Base-by-base conservation (phyloP, 2,113 vertebrate genomes). In the Spilogale gracilis region DNA sequence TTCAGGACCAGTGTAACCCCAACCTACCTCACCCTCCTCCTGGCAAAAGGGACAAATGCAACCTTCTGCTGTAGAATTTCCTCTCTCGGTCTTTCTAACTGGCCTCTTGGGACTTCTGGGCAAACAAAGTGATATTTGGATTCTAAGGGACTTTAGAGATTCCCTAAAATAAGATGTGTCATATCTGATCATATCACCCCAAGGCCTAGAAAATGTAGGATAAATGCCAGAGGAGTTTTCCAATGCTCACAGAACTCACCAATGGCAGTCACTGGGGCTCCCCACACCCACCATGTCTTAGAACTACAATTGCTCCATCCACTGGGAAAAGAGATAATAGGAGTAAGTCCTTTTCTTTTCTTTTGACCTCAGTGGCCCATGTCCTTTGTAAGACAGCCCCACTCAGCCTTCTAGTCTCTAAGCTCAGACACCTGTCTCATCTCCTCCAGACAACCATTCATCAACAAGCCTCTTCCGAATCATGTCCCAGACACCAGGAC, bases 81-180 rank as follows among this genome's bases (percentile, higher is more conserved):
- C 21, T 32, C 79, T 73, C 20, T 14, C 69, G 2, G 38, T 83
- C 69, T 80, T 91, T 27, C 85, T 50, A 94, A 38, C 50, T 17
- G 23, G 25, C 56, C 38, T 88, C 82, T 86, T 78, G 56, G 87
- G 56, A 48, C 45, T 91, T 73, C 73, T 56, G 58, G 56, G 85
- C 89, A 73, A 81, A 79, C 65, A 91, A 50, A 94, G 52, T 67
- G 65, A 52, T 32, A 21, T 61, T 45, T 82, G 73, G 45, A 32
- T 80, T 90, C 79, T 69, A 89, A 96, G 45, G 43, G 27, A 65
- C 58, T 54, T 50, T 2, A 54, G 60, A 81, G 58, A 65, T 7
- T 84, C 45, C 92, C 88, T 80, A 93, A 96, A 87, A 65, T 54
- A 96, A 43, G 30, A 52, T 56, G 48, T 79, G 50, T 17, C 83